Percentiles rank a stretch among this genome's conserved stretches.
These are phyloP conservation scores for Dendroctonus valens DNA, from an alignment of 1,140 invertebrate genomes.

Conservation along the genomic window DNA sequence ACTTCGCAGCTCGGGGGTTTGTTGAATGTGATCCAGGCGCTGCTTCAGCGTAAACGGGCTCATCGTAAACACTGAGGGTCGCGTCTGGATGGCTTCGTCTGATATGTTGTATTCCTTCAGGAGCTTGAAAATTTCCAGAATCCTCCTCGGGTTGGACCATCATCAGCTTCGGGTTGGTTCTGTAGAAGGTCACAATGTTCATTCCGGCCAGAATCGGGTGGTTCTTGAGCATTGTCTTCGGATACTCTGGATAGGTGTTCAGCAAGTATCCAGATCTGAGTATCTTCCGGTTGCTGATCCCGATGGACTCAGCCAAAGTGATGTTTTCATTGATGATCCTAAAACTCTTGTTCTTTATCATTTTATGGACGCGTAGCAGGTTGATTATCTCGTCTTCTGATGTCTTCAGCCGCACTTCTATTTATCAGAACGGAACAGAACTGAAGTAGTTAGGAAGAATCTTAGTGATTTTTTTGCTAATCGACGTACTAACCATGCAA, in stretches of 20 bases:
- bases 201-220: slow-evolving; percentile 50
- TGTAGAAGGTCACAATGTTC: slow-evolving; percentile 52
- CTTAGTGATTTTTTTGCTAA: no score
- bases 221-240: slow-evolving; percentile 52
- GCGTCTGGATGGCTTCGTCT: slow-evolving; percentile 49
- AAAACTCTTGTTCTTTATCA: slow-evolving; percentile 54
- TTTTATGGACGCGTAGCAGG: slow-evolving; percentile 52
- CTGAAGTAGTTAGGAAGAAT: not conserved
- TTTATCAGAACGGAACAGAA: slow-evolving; percentile 17
- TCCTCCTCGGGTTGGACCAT: slow-evolving; percentile 47
- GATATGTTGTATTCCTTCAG: slow-evolving; percentile 49
- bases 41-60: slow-evolving; percentile 50
- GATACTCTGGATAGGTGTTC: slow-evolving; percentile 52
- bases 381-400: slow-evolving; percentile 51
- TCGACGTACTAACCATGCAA: slow-evolving; percentile 23
- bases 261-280: slow-evolving; percentile 54
- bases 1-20: slow-evolving; percentile 53
- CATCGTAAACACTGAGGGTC: slow-evolving; percentile 53
- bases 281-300: slow-evolving; percentile 49
- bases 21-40: slow-evolving; percentile 52
- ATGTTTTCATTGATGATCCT: slow-evolving; percentile 52
- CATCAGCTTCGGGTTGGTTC: slow-evolving; percentile 53
- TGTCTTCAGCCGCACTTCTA: slow-evolving; percentile 52
- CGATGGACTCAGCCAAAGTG: slow-evolving; percentile 47
- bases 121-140: slow-evolving; percentile 51